Evolutionary conservation across 1,140 invertebrate species (phyloP), one percentile per base, ranked within the genome.

Genomic region (Limonius californicus): DNA sequence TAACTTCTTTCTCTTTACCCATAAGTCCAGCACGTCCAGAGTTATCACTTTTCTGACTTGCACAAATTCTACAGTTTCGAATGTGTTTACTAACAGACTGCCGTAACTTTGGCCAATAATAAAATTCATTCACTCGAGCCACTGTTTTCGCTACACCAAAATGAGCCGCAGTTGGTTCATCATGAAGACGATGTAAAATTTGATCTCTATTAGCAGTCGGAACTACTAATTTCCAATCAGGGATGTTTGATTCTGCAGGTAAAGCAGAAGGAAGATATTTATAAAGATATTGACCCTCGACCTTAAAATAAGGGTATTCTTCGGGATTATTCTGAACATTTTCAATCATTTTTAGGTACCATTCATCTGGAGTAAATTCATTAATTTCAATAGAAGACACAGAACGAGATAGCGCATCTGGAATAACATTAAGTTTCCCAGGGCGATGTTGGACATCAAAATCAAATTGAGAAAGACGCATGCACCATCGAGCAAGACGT

Each of bases 401-500:
- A 18, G 39, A n/a, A 21, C 67, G 30, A 2, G 69, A 72, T 16
- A 78, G 53, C 4, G 66, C 62, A 39, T 74, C 70, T 0, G 70
- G 68, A 18, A 72, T 68, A 3, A 45, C 18, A 19, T 74, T 69
- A 1, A 62, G 19, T 8, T 59, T 66, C 8, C 75, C 75, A 23
- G 65, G 65, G 32, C 73, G 64, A 62, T 79, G 73, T 7, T 55
- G 56, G 9, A 80, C 62, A 8, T 71, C 50, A 54, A 74, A 73
- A 30, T 74, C 61, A 62, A 72, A 79, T 14, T 70, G 63, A 61
- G 76, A 73, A 2, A 81, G 30, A 32, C 65, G 15, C n/a, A 78
- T 18, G 15, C 57, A 23, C 78, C 77, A 81, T 16, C 77, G 61
- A 1, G 73, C 72, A n/a, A 81, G 58, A 47, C 77, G 20, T 30